Percentiles rank a stretch among this genome's conserved stretches.
These are phyloP conservation scores for Ceyx erithaca DNA, from an alignment of 2,797 vertebrate genomes.

Conservation along the genomic window DNA sequence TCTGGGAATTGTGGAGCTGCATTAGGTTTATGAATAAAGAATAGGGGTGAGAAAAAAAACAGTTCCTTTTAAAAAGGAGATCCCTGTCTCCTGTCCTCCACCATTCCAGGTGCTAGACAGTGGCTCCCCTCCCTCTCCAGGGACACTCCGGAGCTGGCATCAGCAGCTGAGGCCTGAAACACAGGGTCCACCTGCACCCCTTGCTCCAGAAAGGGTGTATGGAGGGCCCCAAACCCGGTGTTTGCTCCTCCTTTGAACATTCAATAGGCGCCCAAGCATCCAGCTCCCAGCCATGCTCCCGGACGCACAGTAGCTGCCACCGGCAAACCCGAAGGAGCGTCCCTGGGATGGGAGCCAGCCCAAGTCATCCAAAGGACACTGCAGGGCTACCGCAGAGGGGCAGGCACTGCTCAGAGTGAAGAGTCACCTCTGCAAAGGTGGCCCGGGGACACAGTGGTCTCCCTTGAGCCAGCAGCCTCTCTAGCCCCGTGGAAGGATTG, in stretches of 20 bases:
- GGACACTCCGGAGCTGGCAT: fast-evolving
- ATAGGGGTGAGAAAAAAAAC: slow-evolving; percentile 53
- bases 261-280: fast-evolving
- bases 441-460: background rate
- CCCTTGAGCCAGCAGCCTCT: background rate
- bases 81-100: slow-evolving; percentile 1
- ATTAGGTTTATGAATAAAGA: slow-evolving; percentile 68
- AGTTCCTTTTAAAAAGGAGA: slow-evolving; percentile 29
- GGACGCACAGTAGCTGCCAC: fast-evolving
- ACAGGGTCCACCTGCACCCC: fast-evolving
- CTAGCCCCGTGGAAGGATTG: fast-evolving
- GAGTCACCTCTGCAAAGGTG: background rate
- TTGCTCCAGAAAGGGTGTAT: background rate
- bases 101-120: background rate
- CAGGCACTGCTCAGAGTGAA: background rate
- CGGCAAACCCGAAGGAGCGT: background rate
- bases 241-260: fast-evolving
- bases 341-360: background rate
- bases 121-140: background rate
- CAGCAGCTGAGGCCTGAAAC: fast-evolving
- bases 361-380: background rate
- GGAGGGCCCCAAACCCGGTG: fast-evolving
- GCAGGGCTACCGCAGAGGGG: background rate
- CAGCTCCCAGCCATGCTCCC: background rate
- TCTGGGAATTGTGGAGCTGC: slow-evolving; percentile 71